Conservation (phyloP, 2,797 vertebrate genomes). For the Propithecus perrieri region DNA sequence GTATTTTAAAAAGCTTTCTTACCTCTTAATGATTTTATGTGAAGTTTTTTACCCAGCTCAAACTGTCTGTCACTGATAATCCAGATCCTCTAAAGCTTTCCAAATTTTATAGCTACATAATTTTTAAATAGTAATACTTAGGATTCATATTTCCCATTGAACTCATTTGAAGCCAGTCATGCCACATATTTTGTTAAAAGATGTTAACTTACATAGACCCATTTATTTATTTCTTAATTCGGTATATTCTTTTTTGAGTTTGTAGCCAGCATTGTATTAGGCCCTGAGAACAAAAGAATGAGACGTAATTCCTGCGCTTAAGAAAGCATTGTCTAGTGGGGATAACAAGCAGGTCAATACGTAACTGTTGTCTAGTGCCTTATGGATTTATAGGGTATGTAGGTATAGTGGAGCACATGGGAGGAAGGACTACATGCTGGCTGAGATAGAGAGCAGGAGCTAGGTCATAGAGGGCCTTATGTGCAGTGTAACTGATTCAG, state of each 20-base stretch:
- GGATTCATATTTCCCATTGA: background rate
- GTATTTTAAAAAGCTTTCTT: background rate
- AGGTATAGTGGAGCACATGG: background rate
- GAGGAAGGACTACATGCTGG: background rate
- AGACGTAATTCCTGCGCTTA: background rate
- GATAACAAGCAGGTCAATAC: background rate
- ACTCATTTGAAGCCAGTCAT: background rate
- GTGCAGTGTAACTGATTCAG: background rate
- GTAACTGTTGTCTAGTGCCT: background rate
- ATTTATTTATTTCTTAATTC: slow-evolving; percentile 18
- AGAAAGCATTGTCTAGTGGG: background rate
- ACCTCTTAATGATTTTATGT: background rate
- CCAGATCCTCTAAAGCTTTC: background rate
- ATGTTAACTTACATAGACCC: background rate
- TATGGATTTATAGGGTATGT: background rate
- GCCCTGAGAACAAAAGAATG: background rate
- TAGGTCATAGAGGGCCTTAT: background rate
- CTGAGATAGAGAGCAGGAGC: background rate
- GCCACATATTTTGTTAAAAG: background rate
- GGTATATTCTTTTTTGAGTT: background rate
- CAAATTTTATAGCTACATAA: background rate
- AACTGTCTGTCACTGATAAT: background rate
- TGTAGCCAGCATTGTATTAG: background rate
- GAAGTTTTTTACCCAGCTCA: background rate
- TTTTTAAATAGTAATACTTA: background rate